Evolutionary conservation across 1,140 invertebrate genomes (phyloP).

Genomic region (Elysia chlorotica): DNA sequence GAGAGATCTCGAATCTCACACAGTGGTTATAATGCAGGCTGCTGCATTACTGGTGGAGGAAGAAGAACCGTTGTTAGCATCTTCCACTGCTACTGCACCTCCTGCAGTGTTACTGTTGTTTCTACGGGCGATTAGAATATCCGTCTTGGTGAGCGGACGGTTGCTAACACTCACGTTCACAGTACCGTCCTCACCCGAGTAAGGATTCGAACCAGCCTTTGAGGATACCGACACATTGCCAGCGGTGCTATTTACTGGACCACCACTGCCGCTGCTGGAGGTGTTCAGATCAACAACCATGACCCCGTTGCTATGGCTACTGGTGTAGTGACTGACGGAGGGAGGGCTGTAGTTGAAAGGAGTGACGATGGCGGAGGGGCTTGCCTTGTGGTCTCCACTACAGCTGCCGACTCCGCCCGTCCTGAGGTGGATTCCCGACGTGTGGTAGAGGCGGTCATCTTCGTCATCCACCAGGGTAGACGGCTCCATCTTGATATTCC

Average conservation of each 20-base stretch:
- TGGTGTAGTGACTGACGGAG: background rate
- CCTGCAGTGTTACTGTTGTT: conserved; percentile 40
- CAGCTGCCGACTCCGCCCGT: background rate
- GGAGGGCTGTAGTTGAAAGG: conserved; percentile 67
- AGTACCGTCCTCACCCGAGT: background rate
- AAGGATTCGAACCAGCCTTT: background rate
- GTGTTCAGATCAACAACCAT: background rate
- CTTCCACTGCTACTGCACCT: conserved; percentile 30
- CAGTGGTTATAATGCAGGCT: conserved; percentile 29
- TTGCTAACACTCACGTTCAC: background rate
- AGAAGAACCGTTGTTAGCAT: background rate
- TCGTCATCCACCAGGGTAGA: background rate
- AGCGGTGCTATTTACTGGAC: background rate
- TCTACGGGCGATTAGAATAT: conserved; percentile 59
- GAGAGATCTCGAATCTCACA: conserved; percentile 10
- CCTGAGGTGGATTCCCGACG: background rate
- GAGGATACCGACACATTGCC: background rate
- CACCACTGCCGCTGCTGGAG: conserved; percentile 3
- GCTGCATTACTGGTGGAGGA: no score
- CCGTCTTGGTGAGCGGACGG: conserved; percentile 56
- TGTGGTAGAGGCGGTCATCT: background rate
- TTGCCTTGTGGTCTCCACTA: conserved; percentile 14
- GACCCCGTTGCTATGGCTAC: background rate
- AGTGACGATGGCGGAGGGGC: conserved; percentile 55
- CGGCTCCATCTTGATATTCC: background rate